Conservation (phyloP, 2,888 invertebrate species). For the Plusia festucae region DNA sequence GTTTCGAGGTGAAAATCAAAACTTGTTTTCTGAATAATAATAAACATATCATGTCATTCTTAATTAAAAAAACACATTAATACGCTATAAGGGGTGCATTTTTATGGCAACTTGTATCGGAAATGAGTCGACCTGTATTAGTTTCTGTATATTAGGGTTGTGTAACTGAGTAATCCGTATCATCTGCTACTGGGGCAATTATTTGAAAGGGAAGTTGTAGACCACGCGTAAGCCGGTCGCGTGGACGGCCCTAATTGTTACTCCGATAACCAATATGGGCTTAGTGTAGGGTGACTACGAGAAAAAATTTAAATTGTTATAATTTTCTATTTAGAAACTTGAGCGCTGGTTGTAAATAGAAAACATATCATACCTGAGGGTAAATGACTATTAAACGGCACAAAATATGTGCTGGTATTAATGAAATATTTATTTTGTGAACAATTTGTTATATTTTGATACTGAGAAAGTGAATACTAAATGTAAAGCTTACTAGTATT, state of each 20-base stretch:
- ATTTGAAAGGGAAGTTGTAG: conserved; percentile 83
- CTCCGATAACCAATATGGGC: conserved; percentile 82
- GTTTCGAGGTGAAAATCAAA: conserved; percentile 8
- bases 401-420: too few relatives aligned
- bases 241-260: conserved; percentile 86
- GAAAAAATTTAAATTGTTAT: conserved; percentile 28
- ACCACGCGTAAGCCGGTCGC: conserved; percentile 81
- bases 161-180: conserved; percentile 81
- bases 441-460: too few relatives aligned
- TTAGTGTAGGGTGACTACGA: conserved; percentile 72
- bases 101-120: conserved; percentile 62
- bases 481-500: too few relatives aligned
- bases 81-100: conserved; percentile 47
- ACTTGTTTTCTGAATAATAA: conserved; percentile 38
- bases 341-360: conserved; percentile 2
- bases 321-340: conserved; percentile 3
- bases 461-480: too few relatives aligned
- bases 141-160: conserved; percentile 66
- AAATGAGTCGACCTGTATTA: conserved; percentile 70
- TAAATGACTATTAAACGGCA: neutral
- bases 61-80: conserved; percentile 57
- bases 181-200: conserved; percentile 88
- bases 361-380: neutral
- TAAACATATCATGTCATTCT: conserved; percentile 51
- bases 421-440: too few relatives aligned